Percentiles rank a stretch among this genome's conserved stretches.
Conservation (phyloP, 2,797 vertebrate genomes). For the Chloroceryle inda region DNA sequence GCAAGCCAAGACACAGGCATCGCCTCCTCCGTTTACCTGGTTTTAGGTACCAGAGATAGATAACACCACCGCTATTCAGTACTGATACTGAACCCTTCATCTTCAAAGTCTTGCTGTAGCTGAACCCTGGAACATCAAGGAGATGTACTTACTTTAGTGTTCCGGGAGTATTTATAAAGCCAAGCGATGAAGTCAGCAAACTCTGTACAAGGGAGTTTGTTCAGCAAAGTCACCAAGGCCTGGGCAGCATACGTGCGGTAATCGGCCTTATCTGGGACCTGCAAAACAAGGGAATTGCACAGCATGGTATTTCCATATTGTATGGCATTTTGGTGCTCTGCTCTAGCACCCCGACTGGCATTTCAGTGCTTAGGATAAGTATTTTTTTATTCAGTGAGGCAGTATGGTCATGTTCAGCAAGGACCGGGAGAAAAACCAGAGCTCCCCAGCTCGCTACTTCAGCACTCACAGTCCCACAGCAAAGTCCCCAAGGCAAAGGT, state of each 20-base stretch:
- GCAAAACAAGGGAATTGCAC: constrained; percentile 23
- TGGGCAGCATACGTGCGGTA: constrained; percentile 87
- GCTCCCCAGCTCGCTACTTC: background rate
- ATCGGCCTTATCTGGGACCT: constrained; percentile 94
- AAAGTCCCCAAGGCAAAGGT: background rate
- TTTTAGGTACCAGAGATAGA: background rate
- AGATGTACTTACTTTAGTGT: constrained; percentile 81
- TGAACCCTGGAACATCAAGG: background rate
- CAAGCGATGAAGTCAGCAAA: constrained; percentile 90
- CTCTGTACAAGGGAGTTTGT: constrained; percentile 79
- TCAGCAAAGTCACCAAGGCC: constrained; percentile 85
- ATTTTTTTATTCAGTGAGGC: background rate
- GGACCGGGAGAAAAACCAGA: background rate
- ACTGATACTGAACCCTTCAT: background rate
- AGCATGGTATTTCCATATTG: background rate
- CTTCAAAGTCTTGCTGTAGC: background rate
- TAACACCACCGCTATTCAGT: background rate
- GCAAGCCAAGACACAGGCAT: background rate
- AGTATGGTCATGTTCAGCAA: background rate
- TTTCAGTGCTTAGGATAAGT: background rate
- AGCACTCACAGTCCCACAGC: background rate
- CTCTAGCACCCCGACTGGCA: background rate
- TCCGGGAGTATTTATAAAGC: constrained; percentile 87
- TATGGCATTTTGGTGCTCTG: background rate
- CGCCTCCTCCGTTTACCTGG: background rate